These are phyloP conservation scores for Ageneiosus marmoratus DNA, from an alignment of 2,113 vertebrate species.

Conservation along the genomic window DNA sequence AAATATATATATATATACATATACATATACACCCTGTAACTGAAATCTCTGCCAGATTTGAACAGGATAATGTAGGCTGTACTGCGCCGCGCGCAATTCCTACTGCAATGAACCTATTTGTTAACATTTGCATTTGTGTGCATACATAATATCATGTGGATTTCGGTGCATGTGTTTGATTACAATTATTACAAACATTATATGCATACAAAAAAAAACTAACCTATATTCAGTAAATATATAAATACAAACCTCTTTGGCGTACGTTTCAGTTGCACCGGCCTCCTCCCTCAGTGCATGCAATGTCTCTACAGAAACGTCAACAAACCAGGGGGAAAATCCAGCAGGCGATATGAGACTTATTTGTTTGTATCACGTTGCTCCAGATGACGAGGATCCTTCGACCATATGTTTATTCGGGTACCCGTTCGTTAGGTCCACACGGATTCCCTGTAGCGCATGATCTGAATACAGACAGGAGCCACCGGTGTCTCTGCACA, in stretches of 20 bases:
- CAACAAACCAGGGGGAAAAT: conserved; percentile 34
- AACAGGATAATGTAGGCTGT: neutral
- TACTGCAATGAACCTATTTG: conserved; percentile 3
- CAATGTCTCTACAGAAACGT: conserved; percentile 38
- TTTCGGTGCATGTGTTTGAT: neutral
- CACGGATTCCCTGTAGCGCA: conserved; percentile 58
- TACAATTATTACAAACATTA: neutral
- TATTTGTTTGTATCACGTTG: conserved; percentile 19
- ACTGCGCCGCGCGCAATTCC: neutral
- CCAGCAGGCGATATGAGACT: conserved; percentile 14
- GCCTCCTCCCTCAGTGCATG: conserved; percentile 41
- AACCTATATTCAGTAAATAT: neutral
- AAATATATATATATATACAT: neutral
- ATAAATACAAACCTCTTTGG: conserved; percentile 59
- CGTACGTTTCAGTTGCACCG: conserved; percentile 50
- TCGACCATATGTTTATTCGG: conserved; percentile 44
- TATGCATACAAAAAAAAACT: neutral
- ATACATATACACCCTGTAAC: too few species aligned
- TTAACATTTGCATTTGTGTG: neutral
- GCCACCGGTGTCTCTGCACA: conserved; percentile 60
- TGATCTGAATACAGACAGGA: conserved; percentile 57
- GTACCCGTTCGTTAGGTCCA: conserved; percentile 50
- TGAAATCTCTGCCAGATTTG: neutral
- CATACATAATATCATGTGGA: neutral
- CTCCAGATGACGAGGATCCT: conserved; percentile 13